Base-by-base conservation (phyloP, 35 echinoderm and acorn worm species). In the Holothuria glaberrima region DNA sequence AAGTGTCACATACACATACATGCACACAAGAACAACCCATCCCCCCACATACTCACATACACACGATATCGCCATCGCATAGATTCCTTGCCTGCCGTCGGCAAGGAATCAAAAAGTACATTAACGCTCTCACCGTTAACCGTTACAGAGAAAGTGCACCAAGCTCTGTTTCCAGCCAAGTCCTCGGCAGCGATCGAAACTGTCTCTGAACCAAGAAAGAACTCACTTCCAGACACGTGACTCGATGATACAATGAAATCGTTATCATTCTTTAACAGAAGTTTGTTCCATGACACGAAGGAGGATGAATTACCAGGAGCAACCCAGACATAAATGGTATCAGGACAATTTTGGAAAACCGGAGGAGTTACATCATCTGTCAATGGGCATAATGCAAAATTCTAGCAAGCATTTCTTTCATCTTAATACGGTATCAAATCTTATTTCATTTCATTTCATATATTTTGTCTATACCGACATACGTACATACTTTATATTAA, bases 81-180 rank as follows among this genome's bases (percentile, higher is more conserved):
- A n/a, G n/a, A n/a, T n/a, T n/a, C n/a, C n/a, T n/a, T n/a, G n/a
- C n/a, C n/a, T n/a, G n/a, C n/a, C n/a, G n/a, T n/a, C n/a, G n/a
- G n/a, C n/a, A n/a, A n/a, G n/a, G n/a, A n/a, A n/a, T n/a, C n/a
- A n/a, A n/a, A n/a, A n/a, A n/a, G n/a, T n/a, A n/a, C n/a, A n/a
- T n/a, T n/a, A 41, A 41, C 36, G 5, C 12, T 14, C 50, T 54
- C 50, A 78, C 74, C 74, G 35, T 56, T 25, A 22, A 78, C 74
- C 10, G 0, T 50, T 7, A 78, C 74, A 21, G 74, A 48, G n/a
- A 78, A 78, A 78, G 50, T 78, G 38, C 74, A 78, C 36, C 35
- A 78, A 22, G 41, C 74, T 26, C 6, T 48, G 41, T 78, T 78
- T 52, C 74, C 74, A 6, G 35, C 35, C 1, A 41, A 4, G 44